Conservation (phyloP, 1,140 invertebrate species). For the Yoshiicerus persimilis region DNA sequence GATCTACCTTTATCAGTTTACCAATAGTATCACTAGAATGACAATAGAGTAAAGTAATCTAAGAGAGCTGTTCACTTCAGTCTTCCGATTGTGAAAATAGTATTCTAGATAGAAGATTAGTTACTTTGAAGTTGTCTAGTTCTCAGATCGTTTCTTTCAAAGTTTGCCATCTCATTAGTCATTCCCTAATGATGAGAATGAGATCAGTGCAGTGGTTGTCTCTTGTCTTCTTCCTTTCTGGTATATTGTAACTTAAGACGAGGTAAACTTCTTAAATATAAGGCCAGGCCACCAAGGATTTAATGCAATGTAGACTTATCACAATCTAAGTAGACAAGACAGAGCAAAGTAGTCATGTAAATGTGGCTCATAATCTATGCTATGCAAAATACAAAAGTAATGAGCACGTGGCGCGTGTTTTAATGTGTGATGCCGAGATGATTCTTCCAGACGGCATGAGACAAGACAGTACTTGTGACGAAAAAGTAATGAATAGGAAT, state of each 20-base stretch:
- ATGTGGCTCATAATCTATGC: neutral
- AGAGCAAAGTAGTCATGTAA: neutral
- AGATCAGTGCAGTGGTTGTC: neutral
- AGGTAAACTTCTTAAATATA: neutral
- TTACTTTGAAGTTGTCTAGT: neutral
- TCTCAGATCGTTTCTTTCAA: constrained; percentile 12
- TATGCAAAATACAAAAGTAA: constrained; percentile 15
- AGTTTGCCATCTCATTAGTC: constrained; percentile 41
- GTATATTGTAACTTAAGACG: no score
- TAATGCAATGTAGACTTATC: neutral
- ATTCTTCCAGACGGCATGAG: no score
- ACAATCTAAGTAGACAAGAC: neutral
- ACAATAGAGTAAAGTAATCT: neutral
- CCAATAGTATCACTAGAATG: neutral
- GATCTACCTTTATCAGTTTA: neutral
- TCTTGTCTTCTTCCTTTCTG: no score
- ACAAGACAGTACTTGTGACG: neutral
- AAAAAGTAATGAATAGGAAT: neutral
- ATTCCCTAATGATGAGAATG: constrained; percentile 33
- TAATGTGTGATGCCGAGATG: neutral
- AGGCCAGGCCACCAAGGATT: neutral
- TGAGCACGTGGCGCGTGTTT: neutral
- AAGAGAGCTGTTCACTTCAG: neutral
- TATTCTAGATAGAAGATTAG: neutral
- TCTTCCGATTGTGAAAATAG: neutral